Conservation (phyloP, 2,113 vertebrate genomes). For the Carassius gibelio region DNA sequence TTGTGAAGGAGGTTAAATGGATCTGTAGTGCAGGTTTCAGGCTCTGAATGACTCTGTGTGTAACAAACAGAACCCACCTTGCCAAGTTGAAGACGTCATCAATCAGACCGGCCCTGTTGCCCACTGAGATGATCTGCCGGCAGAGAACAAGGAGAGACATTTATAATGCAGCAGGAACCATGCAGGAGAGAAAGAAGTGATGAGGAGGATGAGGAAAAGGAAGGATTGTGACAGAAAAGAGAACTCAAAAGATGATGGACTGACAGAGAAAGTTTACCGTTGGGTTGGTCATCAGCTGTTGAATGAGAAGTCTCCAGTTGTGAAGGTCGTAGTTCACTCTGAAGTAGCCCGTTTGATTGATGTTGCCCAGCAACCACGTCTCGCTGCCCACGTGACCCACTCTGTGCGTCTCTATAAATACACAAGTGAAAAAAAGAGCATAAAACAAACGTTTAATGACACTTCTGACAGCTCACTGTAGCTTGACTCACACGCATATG, state of each 20-base stretch:
- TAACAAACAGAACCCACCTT: constrained; percentile 78
- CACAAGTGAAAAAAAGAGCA: not conserved
- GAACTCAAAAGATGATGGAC: not conserved
- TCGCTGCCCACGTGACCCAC: constrained; percentile 80
- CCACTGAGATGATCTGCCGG: constrained; percentile 89
- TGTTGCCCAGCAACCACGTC: constrained; percentile 93
- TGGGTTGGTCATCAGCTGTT: constrained; percentile 87
- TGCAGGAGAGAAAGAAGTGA: not conserved
- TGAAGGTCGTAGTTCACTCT: constrained; percentile 96
- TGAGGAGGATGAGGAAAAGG: not conserved
- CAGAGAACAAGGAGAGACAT: constrained; percentile 46
- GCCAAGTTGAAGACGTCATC: constrained; percentile 96
- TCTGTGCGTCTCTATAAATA: constrained; percentile 82
- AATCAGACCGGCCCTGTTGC: constrained; percentile 93
- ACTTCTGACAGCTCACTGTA: not conserved
- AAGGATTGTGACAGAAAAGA: not conserved
- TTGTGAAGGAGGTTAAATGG: not conserved
- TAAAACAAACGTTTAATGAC: not conserved
- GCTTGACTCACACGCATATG: not conserved
- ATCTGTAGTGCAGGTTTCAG: not conserved
- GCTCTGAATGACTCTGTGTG: not conserved
- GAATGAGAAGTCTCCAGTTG: constrained; percentile 94
- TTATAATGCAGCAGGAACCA: not conserved
- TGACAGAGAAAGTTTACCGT: constrained; percentile 72
- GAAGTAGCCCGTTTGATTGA: constrained; percentile 98